phyloP scores from a whole-genome alignment of 2,113 vertebrate genomes.

The Hymenochirus boettgeri region DNA sequence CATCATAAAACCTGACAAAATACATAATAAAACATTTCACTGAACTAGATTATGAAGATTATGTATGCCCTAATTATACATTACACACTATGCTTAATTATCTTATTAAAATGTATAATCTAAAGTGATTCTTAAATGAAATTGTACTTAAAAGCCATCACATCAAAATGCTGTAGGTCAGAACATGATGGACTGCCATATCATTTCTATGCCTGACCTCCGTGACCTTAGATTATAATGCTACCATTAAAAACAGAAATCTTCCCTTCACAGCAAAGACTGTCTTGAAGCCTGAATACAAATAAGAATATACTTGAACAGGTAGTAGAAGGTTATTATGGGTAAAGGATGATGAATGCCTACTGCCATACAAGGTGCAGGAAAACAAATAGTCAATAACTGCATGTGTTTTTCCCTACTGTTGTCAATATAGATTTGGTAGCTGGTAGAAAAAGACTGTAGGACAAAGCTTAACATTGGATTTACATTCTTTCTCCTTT shows the following conservation, averaged over 20 bases:
- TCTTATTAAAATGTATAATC: slow-evolving; percentile 3
- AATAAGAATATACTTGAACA: slow-evolving; percentile 30
- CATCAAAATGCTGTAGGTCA: slow-evolving; percentile 2
- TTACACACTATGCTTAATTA: background rate
- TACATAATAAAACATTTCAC: background rate
- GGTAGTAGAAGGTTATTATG: slow-evolving; percentile 9
- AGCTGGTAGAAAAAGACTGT: too few relatives aligned
- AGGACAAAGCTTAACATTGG: too few relatives aligned
- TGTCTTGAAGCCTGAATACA: slow-evolving; percentile 26
- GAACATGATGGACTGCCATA: slow-evolving; percentile 32
- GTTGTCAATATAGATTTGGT: too few relatives aligned
- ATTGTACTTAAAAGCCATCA: slow-evolving; percentile 13
- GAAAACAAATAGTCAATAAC: slow-evolving; percentile 17
- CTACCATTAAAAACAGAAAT: slow-evolving; percentile 14
- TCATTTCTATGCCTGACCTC: slow-evolving; percentile 2
- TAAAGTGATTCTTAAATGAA: slow-evolving; percentile 6
- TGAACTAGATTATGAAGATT: background rate
- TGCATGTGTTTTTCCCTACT: too few relatives aligned
- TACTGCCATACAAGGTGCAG: slow-evolving; percentile 22
- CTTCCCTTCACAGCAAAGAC: slow-evolving; percentile 14
- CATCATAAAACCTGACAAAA: background rate
- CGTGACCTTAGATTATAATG: slow-evolving; percentile 17
- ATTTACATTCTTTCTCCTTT: too few relatives aligned
- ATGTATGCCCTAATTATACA: background rate
- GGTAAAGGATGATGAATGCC: slow-evolving; percentile 28